Percentiles rank a stretch among this genome's conserved stretches.
These are phyloP conservation scores for Rhabdomys dilectus DNA, from an alignment of 2,113 vertebrate species.

Conservation along the genomic window DNA sequence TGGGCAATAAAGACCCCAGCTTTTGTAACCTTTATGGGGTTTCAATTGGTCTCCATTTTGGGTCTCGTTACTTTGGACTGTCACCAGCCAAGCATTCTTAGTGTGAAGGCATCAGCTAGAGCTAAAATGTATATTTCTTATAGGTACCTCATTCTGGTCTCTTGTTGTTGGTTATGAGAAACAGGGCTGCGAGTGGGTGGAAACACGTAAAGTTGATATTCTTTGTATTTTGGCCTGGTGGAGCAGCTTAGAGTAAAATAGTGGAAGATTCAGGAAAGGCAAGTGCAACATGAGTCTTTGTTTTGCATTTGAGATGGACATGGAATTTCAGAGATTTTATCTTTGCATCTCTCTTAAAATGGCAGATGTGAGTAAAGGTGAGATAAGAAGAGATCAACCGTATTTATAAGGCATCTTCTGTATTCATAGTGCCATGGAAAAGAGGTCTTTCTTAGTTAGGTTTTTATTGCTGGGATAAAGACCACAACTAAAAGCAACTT, in stretches of 20 bases:
- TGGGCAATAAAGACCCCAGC: background rate
- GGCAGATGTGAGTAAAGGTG: background rate
- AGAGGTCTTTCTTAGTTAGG: background rate
- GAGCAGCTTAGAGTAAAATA: background rate
- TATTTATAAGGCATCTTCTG: background rate
- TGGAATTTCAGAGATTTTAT: background rate
- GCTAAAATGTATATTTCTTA: background rate
- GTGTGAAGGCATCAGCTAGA: background rate
- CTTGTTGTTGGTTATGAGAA: background rate
- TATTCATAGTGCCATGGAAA: background rate
- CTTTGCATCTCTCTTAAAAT: background rate
- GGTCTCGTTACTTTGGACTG: background rate
- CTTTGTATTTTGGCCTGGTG: background rate
- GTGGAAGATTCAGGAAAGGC: background rate
- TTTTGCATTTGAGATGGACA: background rate
- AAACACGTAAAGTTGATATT: background rate
- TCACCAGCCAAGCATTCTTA: background rate
- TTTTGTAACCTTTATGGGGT: background rate
- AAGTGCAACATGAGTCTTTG: background rate
- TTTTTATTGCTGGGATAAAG: background rate
- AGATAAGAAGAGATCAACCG: background rate
- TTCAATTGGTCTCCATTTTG: background rate
- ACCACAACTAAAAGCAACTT: background rate
- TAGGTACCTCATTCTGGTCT: accelerated
- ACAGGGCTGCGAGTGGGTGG: background rate